A percentile compares a stretch with the other conserved stretches of the same genome.
These are phyloP conservation scores for Brachirus orientalis DNA, from an alignment of 2,113 vertebrate genomes.

Conservation along the genomic window DNA sequence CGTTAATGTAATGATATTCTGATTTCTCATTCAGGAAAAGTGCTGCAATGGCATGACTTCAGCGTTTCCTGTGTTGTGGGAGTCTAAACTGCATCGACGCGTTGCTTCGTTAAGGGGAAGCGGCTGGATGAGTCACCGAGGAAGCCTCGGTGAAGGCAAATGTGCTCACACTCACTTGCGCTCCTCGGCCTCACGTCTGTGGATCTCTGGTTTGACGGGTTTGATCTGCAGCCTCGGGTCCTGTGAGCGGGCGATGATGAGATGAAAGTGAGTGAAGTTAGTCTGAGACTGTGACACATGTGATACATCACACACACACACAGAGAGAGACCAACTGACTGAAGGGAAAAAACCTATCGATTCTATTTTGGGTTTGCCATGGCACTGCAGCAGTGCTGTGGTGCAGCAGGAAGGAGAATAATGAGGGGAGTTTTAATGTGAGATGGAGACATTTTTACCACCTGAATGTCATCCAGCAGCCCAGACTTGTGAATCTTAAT, in stretches of 20 bases:
- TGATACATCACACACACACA: not conserved
- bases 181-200: slow-evolving; percentile 77
- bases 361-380: not conserved
- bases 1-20: not conserved
- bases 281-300: not conserved
- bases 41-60: not conserved
- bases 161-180: slow-evolving; percentile 80
- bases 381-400: too few relatives aligned
- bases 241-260: too few relatives aligned
- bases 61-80: not conserved
- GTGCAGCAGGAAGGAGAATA: not conserved
- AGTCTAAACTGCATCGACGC: not conserved
- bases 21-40: not conserved
- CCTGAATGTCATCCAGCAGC: slow-evolving; percentile 88
- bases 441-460: slow-evolving; percentile 20
- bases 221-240: slow-evolving; percentile 86
- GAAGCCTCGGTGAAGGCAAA: too few relatives aligned
- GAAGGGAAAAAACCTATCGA: not conserved
- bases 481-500: slow-evolving; percentile 77
- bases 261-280: not conserved
- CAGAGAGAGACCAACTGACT: not conserved
- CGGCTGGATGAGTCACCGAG: slow-evolving; percentile 19
- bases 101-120: not conserved
- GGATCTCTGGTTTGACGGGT: slow-evolving; percentile 80
- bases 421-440: slow-evolving; percentile 5